Evolutionary conservation across 2,113 vertebrate species (phyloP).

Genomic region (Amblyopsis rosae): DNA sequence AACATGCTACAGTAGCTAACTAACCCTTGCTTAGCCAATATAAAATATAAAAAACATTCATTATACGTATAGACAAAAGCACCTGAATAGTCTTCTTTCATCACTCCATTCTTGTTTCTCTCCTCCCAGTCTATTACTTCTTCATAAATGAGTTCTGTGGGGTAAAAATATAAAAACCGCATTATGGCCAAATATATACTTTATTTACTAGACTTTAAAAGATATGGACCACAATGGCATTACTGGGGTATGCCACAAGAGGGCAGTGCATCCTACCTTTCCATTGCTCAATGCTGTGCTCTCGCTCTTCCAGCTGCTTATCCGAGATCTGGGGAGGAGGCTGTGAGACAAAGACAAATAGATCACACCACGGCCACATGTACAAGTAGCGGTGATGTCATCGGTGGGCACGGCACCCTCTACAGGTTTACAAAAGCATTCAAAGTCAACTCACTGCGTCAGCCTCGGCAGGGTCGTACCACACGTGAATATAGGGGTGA

Average conservation of each 20-base stretch:
- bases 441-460: slow-evolving; percentile 85
- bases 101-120: slow-evolving; percentile 94
- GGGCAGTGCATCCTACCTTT: slow-evolving; percentile 84
- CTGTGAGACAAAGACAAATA: slow-evolving; percentile 65
- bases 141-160: slow-evolving; percentile 93
- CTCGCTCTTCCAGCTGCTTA: slow-evolving; percentile 94
- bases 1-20: too few relatives aligned
- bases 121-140: slow-evolving; percentile 99
- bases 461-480: slow-evolving; percentile 94
- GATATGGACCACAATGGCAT: neutral
- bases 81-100: slow-evolving; percentile 95
- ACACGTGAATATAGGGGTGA: slow-evolving; percentile 95
- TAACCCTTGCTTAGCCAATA: too few relatives aligned
- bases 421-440: neutral
- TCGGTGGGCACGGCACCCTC: neutral
- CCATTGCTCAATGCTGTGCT: slow-evolving; percentile 97
- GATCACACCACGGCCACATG: slow-evolving; percentile 1
- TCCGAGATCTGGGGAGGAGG: slow-evolving; percentile 97
- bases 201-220: neutral
- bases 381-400: neutral
- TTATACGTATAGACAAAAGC: neutral
- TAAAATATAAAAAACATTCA: too few relatives aligned
- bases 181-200: neutral
- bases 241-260: slow-evolving; percentile 35
- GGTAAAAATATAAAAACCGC: neutral